Evolutionary conservation across 2,113 vertebrate species (phyloP), one percentile per base, ranked within the genome.

Genomic region (Cacatua alba): DNA sequence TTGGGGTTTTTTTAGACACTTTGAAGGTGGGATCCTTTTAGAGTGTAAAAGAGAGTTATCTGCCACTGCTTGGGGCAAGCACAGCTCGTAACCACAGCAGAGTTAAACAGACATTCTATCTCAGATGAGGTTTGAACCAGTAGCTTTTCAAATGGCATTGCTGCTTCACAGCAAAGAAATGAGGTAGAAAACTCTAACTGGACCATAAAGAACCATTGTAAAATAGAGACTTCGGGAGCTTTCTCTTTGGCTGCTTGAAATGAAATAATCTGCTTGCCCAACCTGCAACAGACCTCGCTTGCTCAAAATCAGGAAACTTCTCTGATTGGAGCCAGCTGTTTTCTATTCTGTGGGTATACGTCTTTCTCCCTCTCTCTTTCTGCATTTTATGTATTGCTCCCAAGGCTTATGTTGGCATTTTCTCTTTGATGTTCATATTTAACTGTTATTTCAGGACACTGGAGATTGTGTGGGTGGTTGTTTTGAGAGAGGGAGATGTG

Each of bases 341-440:
- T 1, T 4, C n/a, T 28, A 3, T 5, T 26, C 11, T 5, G 10
- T 6, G 63, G 46, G 37, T 23, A 4, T 28, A 4, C 3, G 7
- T 13, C 9, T 8, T 2, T 46, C 10, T 5, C 3, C 10, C 12
- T 29, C 19, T 11, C 1, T 19, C 3, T 31, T 6, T 24, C 52
- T 75, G 62, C 24, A 6, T 10, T 53, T 23, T 15, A 8, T 29
- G 17, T 33, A 4, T 52, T 70, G 79, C 91, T 91, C 35, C 75
- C 79, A 18, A 57, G 62, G 82, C 48, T 59, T 16, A 1, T 20
- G 12, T 11, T 79, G 92, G 49, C 68, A 8, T 62, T 63, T 70
- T 57, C 49, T 49, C 83, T 41, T 33, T 57, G 80, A 29, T 88
- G 64, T 52, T 74, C 44, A 3, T 43, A 7, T 16, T 29, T 28